Conservation (phyloP, 2,888 invertebrate species). For the Exephanes ischioxanthus region DNA sequence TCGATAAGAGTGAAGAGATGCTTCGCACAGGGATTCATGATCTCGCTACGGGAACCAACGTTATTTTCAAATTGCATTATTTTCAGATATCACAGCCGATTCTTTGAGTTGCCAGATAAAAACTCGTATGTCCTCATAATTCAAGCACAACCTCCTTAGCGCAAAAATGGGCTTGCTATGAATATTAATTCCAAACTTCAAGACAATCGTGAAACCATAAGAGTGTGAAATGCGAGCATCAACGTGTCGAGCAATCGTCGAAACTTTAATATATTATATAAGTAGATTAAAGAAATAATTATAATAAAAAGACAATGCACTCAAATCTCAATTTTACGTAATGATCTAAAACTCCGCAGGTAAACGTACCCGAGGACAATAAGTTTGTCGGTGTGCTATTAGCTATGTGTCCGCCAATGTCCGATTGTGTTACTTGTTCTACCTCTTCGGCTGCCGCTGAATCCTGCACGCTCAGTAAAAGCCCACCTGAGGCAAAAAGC, state of each 20-base stretch:
- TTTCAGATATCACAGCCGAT: constrained; percentile 7
- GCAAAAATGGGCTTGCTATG: constrained; percentile 40
- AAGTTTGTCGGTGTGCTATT: constrained; percentile 88
- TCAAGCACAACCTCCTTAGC: constrained; percentile 28
- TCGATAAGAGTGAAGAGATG: constrained; percentile 5
- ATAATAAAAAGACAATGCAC: constrained; percentile 67
- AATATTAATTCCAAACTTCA: constrained; percentile 25
- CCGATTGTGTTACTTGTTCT: constrained; percentile 87
- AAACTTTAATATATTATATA: constrained; percentile 29
- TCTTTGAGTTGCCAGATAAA: constrained; percentile 1
- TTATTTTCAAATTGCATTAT: constrained; percentile 9
- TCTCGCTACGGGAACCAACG: constrained; percentile 21
- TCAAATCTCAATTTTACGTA: constrained; percentile 60
- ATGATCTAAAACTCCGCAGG: constrained; percentile 38
- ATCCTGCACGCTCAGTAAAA: constrained; percentile 92
- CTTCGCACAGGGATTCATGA: constrained; percentile 11
- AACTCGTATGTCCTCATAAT: neutral
- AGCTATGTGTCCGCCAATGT: constrained; percentile 79
- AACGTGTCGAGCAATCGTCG: constrained; percentile 52
- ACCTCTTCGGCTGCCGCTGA: constrained; percentile 91
- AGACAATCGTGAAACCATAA: constrained; percentile 39
- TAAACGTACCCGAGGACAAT: constrained; percentile 89
- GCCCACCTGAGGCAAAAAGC: constrained; percentile 86
- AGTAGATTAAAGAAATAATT: constrained; percentile 32
- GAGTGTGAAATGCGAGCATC: constrained; percentile 55